Base-by-base conservation (phyloP, 2,113 vertebrate species). In the Geococcyx californianus region DNA sequence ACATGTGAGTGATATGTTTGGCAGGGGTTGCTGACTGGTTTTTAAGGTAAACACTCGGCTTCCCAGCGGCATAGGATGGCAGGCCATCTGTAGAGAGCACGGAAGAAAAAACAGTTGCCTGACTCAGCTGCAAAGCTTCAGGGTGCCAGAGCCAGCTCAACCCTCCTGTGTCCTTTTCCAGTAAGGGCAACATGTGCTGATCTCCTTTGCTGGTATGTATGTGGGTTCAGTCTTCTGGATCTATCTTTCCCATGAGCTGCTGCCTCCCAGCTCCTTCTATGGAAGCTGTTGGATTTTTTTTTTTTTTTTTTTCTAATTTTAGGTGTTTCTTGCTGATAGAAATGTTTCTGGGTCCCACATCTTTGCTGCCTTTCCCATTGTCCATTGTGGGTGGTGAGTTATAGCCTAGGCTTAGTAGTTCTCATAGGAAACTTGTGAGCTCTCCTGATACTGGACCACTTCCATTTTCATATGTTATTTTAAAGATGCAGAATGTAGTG, bases 1-100 rank as follows among this genome's bases (percentile, higher is more conserved):
- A 33, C 56, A 26, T 0, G 0, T 13, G 47, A 45, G 11, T 2
- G 29, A 79, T 33, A 54, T 0, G 0, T 2, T 3, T 49, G 38
- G 58, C 15, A n/a, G 80, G 51, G 62, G 14, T 14, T 4, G 1
- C 58, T 52, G 70, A 25, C 16, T 86, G 72, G 58, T 34, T 82
- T 76, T 47, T 56, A 58, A 63, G 11, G 36, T 42, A 78, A 82
- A 59, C 23, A 29, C 16, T 68, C 4, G 16, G 14, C 36, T 67
- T 44, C 2, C 2, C 44, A 87, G 74, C 0, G 0, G 28, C 31
- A 31, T 15, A 44, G 79, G 31, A 59, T 1, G 8, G 18, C 55
- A 45, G 42, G 34, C 79, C 36, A 63, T 78, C 51, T 89, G 66
- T 28, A 45, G 42, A 58, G 52, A 82, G 25, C 78, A 78, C 38